These are phyloP conservation scores for Mya arenaria DNA, from an alignment of 1,140 invertebrate genomes.

Conservation along the genomic window DNA sequence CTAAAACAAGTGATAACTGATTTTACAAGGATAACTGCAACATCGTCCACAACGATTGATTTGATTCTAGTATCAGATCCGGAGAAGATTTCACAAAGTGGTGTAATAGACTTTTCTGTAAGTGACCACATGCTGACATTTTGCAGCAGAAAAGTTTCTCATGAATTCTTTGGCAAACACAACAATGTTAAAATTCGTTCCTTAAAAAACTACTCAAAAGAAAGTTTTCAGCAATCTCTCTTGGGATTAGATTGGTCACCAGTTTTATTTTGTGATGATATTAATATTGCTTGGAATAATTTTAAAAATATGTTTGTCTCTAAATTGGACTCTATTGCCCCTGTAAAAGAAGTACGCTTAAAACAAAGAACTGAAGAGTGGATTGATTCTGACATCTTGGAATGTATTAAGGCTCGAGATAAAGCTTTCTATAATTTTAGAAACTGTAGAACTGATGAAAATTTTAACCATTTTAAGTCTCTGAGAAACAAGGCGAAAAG, in stretches of 20 bases:
- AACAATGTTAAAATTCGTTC: slow-evolving; percentile 24
- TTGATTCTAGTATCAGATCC: slow-evolving; percentile 7
- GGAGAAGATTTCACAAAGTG: slow-evolving; percentile 36
- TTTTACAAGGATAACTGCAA: neutral
- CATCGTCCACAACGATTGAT: neutral
- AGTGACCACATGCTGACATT: slow-evolving; percentile 20
- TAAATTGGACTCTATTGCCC: slow-evolving; percentile 15
- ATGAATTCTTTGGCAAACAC: neutral
- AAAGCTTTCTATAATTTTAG: slow-evolving; percentile 15
- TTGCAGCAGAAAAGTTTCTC: slow-evolving; percentile 20
- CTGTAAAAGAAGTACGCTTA: slow-evolving; percentile 22
- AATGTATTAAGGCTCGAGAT: slow-evolving; percentile 14
- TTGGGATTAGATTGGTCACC: slow-evolving; percentile 20
- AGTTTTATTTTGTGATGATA: slow-evolving; percentile 33
- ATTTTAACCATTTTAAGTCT: slow-evolving; percentile 14
- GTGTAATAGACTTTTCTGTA: slow-evolving; percentile 19
- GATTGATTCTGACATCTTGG: slow-evolving; percentile 31
- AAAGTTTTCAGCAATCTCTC: slow-evolving; percentile 23
- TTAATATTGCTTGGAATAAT: slow-evolving; percentile 23
- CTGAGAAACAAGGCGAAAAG: slow-evolving; percentile 30
- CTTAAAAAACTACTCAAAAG: slow-evolving; percentile 36
- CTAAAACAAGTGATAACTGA: slow-evolving; percentile 19
- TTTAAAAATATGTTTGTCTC: slow-evolving; percentile 33
- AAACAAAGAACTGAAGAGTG: slow-evolving; percentile 35
- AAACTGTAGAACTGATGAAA: neutral